Base-by-base conservation (phyloP, 1,140 invertebrate species). In the Drosophila chauvacae region DNA sequence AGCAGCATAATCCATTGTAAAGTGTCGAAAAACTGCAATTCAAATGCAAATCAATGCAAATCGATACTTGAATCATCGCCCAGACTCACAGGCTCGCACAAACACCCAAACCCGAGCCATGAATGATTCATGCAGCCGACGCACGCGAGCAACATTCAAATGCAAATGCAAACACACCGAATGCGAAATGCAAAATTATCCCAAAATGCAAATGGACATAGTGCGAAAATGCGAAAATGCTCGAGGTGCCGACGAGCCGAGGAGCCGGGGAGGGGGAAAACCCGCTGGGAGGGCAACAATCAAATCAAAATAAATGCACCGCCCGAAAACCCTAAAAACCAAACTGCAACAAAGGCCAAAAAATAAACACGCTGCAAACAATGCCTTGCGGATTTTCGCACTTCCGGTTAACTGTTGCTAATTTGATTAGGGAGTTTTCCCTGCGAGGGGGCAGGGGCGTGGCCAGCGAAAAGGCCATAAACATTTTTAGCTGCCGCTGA, bases 41-140 rank as follows among this genome's bases (percentile, higher is more conserved):
- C 77, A 87, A 87, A 87, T 87, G 84, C 84, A 87, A 87, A 87
- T 87, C 84, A 88, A 87, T 87, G 84, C 84, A 87, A 87, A 87
- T 87, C 84, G 84, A 87, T 87, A 87, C 84, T 88, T 88, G 84
- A 87, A 87, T 87, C 84, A 83, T 88, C 83, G 47, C 47, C 11
- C 63, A 51, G 28, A 51, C 20, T 30, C 48, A 35, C 63, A 51
- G 28, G 18, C 20, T 30, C 48, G 72, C 28, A 76, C 28, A 65
- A 69, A 51, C 51, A 7, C 37, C 35, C 11, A 64, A 61, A 61
- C 33, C 35, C 18, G 28, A 50, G 4, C 48, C 57, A 88, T 87
- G 85, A 87, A 88, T 87, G 84, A 87, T 87, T 87, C 84, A 88
- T 87, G 80, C 77, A 70, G 71, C 80, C 77, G 69, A 80, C 80